phyloP scores from a whole-genome alignment of 2,888 invertebrate species.

The Acanthopleura granulata region DNA sequence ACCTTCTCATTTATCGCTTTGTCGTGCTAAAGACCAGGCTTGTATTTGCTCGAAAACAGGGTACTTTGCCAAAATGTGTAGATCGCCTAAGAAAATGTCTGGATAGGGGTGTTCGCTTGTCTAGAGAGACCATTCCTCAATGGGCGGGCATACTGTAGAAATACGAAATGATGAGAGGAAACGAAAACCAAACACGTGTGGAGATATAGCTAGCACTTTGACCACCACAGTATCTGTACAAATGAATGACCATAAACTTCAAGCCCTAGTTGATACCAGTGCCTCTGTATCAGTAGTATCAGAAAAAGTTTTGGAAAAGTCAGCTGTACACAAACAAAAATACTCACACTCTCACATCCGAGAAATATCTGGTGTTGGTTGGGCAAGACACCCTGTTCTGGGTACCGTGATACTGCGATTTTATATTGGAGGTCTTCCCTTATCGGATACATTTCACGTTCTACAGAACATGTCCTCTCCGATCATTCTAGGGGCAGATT shows the following conservation, averaged over 20 bases:
- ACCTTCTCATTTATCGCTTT: neutral
- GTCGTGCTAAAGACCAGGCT: neutral
- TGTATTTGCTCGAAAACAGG: neutral
- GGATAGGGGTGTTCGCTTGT: constrained; percentile 12
- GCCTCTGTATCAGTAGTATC: neutral
- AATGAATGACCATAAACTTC: neutral
- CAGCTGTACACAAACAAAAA: neutral
- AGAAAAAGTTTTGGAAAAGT: neutral
- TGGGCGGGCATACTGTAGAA: constrained; percentile 18
- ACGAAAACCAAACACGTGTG: neutral
- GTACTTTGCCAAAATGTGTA: neutral
- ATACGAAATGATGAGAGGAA: too few relatives aligned
- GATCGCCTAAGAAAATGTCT: neutral
- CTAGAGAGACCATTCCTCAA: neutral
- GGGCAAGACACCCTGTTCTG: neutral
- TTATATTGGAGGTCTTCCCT: neutral
- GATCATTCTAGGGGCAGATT: constrained; percentile 33
- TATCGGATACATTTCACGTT: constrained; percentile 9
- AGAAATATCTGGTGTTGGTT: neutral
- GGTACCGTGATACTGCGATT: neutral
- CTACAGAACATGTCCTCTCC: constrained; percentile 7
- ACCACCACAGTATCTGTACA: neutral
- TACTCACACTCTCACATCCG: neutral
- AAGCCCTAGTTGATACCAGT: neutral
- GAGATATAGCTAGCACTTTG: neutral